Conservation (phyloP, 2,888 invertebrate species). For the Thereva unica region DNA sequence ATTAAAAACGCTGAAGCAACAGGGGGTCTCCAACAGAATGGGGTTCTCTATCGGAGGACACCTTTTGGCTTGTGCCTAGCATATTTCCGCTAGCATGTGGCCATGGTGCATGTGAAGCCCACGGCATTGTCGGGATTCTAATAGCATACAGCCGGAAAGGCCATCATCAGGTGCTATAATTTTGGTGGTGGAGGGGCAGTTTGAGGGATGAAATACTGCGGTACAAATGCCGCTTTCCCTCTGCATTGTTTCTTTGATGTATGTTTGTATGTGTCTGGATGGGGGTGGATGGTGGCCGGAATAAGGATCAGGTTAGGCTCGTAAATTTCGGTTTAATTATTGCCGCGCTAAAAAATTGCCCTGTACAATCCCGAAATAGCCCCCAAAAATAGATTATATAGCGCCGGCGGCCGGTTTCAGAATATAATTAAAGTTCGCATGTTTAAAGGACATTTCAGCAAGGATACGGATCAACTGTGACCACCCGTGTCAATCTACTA, state of each 20-base stretch:
- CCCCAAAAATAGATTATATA: background rate
- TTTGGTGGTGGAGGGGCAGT: too few relatives aligned
- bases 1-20: conserved; percentile 1
- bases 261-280: conserved; percentile 2
- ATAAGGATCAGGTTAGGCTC: background rate
- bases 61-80: conserved; percentile 1
- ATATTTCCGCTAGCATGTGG: conserved; percentile 8
- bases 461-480: too few relatives aligned
- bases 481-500: too few relatives aligned
- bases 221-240: too few relatives aligned
- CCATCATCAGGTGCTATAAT: too few relatives aligned
- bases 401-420: background rate
- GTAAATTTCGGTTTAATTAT: conserved; percentile 24
- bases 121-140: too few relatives aligned
- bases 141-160: too few relatives aligned
- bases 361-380: background rate
- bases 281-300: conserved; percentile 9
- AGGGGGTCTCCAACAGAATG: background rate
- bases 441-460: conserved; percentile 17
- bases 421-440: conserved; percentile 18
- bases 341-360: conserved; percentile 9
- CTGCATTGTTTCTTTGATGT: conserved; percentile 3
- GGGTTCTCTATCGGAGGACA: background rate
- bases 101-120: too few relatives aligned
- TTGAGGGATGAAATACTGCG: too few relatives aligned